Evolutionary conservation across 2,797 vertebrate species (phyloP).

Genomic region (Coilia nasus): DNA sequence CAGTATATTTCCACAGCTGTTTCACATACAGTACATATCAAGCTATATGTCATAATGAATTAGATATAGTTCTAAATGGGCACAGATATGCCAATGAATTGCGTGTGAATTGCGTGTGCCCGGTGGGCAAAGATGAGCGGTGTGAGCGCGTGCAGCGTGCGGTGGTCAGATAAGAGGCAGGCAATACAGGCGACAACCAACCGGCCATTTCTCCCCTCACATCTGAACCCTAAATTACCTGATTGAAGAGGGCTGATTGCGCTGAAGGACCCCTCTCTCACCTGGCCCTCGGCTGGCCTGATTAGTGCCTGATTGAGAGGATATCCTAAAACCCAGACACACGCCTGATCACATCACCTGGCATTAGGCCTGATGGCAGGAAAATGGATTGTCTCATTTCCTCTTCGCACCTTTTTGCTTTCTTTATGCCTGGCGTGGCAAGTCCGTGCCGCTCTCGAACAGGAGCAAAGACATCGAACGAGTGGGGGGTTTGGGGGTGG

Average conservation of each 20-base stretch:
- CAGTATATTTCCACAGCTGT: no score
- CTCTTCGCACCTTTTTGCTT: neutral
- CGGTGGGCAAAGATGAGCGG: no score
- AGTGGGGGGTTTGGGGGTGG: neutral
- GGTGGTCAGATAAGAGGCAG: neutral
- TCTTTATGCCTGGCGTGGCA: neutral
- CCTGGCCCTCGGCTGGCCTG: conserved; percentile 3
- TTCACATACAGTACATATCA: no score
- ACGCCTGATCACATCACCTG: neutral
- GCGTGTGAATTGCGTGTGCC: no score
- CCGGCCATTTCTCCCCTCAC: neutral
- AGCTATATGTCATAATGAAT: no score
- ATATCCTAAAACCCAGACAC: neutral
- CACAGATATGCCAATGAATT: neutral
- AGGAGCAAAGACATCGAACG: neutral
- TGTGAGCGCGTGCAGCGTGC: neutral
- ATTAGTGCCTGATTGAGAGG: conserved; percentile 7
- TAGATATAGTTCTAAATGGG: neutral
- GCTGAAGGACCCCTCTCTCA: neutral
- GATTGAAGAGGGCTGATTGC: conserved; percentile 12
- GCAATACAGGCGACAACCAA: neutral
- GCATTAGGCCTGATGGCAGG: neutral
- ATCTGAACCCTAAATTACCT: neutral
- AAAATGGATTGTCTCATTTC: conserved; percentile 2
- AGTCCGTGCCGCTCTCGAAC: neutral